Base-by-base conservation (phyloP, 2,113 vertebrate species). In the Gadus macrocephalus region DNA sequence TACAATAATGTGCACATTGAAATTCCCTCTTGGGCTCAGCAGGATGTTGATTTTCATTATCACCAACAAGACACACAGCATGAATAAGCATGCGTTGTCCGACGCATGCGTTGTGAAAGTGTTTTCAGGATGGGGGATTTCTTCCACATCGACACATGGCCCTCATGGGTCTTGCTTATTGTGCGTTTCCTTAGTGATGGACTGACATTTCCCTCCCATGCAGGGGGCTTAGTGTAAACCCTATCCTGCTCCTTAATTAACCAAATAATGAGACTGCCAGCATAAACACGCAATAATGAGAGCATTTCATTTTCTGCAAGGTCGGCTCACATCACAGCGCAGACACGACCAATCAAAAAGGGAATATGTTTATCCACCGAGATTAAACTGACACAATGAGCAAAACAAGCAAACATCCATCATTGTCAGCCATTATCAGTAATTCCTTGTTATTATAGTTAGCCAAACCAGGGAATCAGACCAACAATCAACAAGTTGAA, bases 161-260 rank as follows among this genome's bases (percentile, higher is more conserved):
- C 68, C 25, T 35, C 64, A 69, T 81, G 73, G 62, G 38, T 74
- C 25, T 63, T 53, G 72, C 70, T 56, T 53, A 17, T 63, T 75
- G 53, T 31, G 65, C 71, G 70, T 82, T 78, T 53, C 71, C 69
- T 77, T 76, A 71, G 71, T 71, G 31, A 72, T 78, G 64, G 4
- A 66, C 31, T 15, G 3, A 71, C 72, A 70, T 35, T 35, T 76
- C 42, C 31, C 55, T 64, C 64, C 28, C 8, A 56, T 68, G 7
- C 6, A 17, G n/a, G 55, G n/a, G 55, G 55, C 55, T 20, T 20
- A 20, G 1, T 58, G 55, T n/a, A 17, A 58, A 15, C 2, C 15
- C 55, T 16, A 76, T 25, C 8, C 15, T 55, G 4, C 15, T 77
- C 70, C 64, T 71, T 71, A 70, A 76, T 78, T 68, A 71, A 64